Evolutionary conservation across 2,888 invertebrate species (phyloP), one percentile per base, ranked within the genome.

Genomic region (Schrankia costaestrigalis): DNA sequence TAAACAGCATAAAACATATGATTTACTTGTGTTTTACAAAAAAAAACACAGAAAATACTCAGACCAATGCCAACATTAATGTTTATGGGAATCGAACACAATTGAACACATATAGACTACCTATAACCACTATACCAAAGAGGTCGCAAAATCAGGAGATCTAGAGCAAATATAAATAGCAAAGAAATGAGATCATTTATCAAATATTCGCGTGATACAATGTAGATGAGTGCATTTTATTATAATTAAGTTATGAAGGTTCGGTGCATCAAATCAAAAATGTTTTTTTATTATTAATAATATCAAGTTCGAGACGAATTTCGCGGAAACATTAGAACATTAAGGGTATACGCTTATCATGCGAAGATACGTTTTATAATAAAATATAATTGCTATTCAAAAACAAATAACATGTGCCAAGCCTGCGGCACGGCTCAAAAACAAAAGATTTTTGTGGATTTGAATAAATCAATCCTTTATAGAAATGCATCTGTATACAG

Each of bases 381-480:
- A 85, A 85, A 86, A 83, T 87, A 86, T 87, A 87, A 87, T 87
- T 86, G 84, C 84, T 68, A 82, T 82, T 80, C 78, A 82, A 85
- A 86, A 86, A 84, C 86, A 87, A 87, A 87, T 86, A 85, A 79
- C 78, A 78, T 73, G 55, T 57, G 51, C 46, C 41, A 54, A 50
- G 75, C 78, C 84, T 64, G 74, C 77, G 79, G 83, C 83, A 61
- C 65, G 65, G 67, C 66, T 70, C 73, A 81, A 78, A 71, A 79
- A 81, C 82, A 78, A 77, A 78, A 76, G 71, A 70, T 71, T 80
- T 80, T 39, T 82, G n/a, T n/a, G 64, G 78, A 84, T 86, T 85
- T 87, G 82, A 87, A 87, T 87, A 86, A 87, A 85, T 85, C 85
- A 84, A 79, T 78, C 81, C 73, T 73, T 75, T 82, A 82, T 81